These are phyloP conservation scores for Synergus japonicus DNA, from an alignment of 2,888 invertebrate species.

Conservation along the genomic window DNA sequence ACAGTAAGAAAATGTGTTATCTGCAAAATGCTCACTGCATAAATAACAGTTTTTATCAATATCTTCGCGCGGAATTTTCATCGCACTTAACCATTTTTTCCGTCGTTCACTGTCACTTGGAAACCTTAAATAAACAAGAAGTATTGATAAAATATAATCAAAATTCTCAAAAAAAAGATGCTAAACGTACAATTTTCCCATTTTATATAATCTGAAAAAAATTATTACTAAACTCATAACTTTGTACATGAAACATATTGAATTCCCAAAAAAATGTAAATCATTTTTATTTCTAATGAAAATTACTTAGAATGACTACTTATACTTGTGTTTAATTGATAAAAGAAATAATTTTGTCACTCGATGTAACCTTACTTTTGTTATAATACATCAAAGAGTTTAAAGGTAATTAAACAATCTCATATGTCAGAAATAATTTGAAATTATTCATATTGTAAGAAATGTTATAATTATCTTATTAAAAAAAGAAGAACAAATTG, in stretches of 20 bases:
- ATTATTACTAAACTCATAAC: not conserved
- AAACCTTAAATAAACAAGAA: constrained; percentile 17
- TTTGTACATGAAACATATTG: not conserved
- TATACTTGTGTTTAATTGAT: not conserved
- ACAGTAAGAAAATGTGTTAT: not conserved
- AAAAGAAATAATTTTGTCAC: not conserved
- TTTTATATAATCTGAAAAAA: not conserved
- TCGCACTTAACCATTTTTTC: constrained; percentile 29
- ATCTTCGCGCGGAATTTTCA: constrained; percentile 8
- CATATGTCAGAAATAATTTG: not conserved
- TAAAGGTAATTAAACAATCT: not conserved
- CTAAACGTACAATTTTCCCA: not conserved
- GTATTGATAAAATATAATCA: not conserved
- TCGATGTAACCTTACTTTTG: not conserved
- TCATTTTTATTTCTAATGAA: not conserved
- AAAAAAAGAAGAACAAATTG: not conserved
- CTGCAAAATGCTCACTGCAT: constrained; percentile 33
- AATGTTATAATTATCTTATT: not conserved
- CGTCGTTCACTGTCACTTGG: constrained; percentile 20
- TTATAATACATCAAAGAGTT: too few relatives aligned
- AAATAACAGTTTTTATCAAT: constrained; percentile 26
- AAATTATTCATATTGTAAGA: not conserved
- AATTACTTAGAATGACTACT: not conserved
- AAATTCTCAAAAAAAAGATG: not conserved
- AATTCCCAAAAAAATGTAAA: not conserved